These are phyloP conservation scores for Carpatolechia fugitivella DNA, from an alignment of 2,888 invertebrate species.

Conservation along the genomic window DNA sequence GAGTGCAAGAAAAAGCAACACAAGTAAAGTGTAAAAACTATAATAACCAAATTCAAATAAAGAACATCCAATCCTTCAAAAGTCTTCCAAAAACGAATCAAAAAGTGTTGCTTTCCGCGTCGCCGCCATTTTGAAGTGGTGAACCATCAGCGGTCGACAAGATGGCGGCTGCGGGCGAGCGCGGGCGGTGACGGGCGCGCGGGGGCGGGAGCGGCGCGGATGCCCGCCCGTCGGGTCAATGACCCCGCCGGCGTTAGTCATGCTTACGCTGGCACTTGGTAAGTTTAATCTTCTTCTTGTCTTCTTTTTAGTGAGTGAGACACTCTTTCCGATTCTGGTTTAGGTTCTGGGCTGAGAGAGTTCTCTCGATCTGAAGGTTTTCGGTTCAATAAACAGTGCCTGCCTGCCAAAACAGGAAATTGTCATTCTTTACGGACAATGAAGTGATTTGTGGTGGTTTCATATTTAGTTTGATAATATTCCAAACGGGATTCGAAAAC, in stretches of 20 bases:
- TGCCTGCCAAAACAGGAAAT: too few species aligned
- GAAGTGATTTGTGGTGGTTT: too few species aligned
- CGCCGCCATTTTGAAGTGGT: too few species aligned
- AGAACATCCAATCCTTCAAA: neutral
- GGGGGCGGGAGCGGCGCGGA: conserved; percentile 62
- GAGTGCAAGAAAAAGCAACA: too few species aligned
- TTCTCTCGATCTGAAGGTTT: too few species aligned
- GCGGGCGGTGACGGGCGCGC: conserved; percentile 53
- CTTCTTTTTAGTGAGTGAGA: too few species aligned
- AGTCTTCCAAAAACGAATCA: neutral
- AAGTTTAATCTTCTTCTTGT: conserved; percentile 31
- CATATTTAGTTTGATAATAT: too few species aligned
- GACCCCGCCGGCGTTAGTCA: conserved; percentile 63
- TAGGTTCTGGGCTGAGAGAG: too few species aligned
- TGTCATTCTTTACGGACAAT: too few species aligned
- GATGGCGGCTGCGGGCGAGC: conserved; percentile 21
- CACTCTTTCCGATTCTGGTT: too few species aligned
- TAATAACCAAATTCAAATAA: conserved; percentile 19
- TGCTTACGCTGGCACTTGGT: conserved; percentile 67
- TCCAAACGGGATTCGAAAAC: too few species aligned
- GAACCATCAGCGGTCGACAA: neutral
- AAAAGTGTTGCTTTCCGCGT: neutral
- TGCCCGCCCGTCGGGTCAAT: conserved; percentile 68
- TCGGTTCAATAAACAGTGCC: too few species aligned
- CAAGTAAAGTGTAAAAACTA: neutral